Evolutionary conservation across 2,113 vertebrate species (phyloP).

Genomic region (Cepphus grylle): DNA sequence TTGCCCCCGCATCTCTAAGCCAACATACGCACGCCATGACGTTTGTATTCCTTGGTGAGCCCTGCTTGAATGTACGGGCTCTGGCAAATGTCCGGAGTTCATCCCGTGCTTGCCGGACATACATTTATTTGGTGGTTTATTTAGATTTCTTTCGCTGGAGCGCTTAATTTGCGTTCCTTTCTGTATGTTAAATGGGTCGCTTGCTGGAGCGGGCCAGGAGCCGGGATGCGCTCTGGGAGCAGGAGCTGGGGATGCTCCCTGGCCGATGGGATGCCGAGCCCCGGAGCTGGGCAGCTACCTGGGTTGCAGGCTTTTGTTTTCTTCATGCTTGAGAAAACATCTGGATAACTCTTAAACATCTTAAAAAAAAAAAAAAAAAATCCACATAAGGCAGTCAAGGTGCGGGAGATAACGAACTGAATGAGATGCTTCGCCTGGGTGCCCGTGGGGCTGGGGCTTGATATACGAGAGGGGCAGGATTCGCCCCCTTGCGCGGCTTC

Average conservation of each 20-base stretch:
- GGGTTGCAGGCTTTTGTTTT: not conserved
- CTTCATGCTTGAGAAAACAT: not conserved
- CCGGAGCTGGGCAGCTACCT: not conserved
- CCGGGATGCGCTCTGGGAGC: not conserved
- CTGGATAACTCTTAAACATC: too few species aligned
- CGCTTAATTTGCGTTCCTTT: not conserved
- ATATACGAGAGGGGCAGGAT: too few species aligned
- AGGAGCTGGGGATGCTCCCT: rapidly evolving
- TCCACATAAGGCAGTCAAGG: not conserved
- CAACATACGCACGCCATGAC: rapidly evolving
- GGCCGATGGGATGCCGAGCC: too few species aligned
- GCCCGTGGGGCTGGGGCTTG: not conserved
- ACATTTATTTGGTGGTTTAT: rapidly evolving
- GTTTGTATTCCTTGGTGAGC: rapidly evolving
- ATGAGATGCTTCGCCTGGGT: not conserved
- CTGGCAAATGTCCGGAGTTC: rapidly evolving
- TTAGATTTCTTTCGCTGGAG: not conserved
- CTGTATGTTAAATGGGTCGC: rapidly evolving
- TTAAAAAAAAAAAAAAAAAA: not conserved
- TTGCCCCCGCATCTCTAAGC: rapidly evolving
- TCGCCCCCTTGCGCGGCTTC: not conserved
- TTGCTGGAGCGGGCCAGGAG: too few species aligned
- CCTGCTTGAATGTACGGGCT: rapidly evolving
- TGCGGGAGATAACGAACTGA: rapidly evolving
- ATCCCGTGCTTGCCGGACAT: rapidly evolving